Evolutionary conservation across 23 tunicate species (phyloP).

Genomic region (Trididemnum clinides): DNA sequence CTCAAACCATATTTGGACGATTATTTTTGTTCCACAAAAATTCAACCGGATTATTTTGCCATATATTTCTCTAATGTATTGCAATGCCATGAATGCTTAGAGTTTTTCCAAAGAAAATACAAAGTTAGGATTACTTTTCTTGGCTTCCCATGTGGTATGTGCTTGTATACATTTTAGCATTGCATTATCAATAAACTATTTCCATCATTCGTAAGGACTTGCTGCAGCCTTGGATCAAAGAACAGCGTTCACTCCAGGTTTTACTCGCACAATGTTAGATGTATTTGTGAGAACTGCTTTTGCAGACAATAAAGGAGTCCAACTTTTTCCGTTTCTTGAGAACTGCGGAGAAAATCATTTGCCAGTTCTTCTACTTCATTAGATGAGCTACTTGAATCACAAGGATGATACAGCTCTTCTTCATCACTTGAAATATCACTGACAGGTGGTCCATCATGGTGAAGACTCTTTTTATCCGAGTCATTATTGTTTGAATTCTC

Average conservation of each 20-base stretch:
- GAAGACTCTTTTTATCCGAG: not conserved
- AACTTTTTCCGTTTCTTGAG: conserved; percentile 15
- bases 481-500: not conserved
- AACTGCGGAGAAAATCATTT: not conserved
- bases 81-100: conserved; percentile 34
- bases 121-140: conserved; percentile 6
- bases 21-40: conserved; percentile 20
- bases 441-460: not conserved
- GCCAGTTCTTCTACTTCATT: not conserved
- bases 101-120: conserved; percentile 8
- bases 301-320: no score
- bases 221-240: not conserved
- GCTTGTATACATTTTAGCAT: conserved; percentile 11
- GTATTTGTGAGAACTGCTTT: no score
- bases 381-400: conserved; percentile 12
- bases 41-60: conserved; percentile 24
- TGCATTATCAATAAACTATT: conserved; percentile 2
- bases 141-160: conserved; percentile 25
- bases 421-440: conserved; percentile 17
- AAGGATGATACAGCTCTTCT: conserved; percentile 1
- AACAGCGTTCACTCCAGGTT: conserved; percentile 14
- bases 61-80: conserved; percentile 18
- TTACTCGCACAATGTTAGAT: conserved; percentile 30
- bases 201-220: conserved; percentile 12
- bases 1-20: no score